These are phyloP conservation scores for Sparus aurata DNA, from an alignment of 2,797 vertebrate genomes.

Conservation along the genomic window DNA sequence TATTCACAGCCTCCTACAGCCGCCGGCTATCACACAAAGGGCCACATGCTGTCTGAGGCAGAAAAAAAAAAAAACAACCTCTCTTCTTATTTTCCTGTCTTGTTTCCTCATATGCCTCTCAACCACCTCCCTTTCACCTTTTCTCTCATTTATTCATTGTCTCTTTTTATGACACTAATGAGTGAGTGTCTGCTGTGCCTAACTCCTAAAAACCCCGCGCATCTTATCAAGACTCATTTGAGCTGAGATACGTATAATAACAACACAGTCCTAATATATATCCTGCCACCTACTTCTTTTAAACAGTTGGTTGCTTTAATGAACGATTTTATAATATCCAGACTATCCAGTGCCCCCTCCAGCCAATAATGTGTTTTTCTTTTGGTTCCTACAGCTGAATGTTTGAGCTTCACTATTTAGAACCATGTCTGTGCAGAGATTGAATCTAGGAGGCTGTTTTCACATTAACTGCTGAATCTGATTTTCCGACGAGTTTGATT, in stretches of 20 bases:
- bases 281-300: background rate
- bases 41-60: conserved; percentile 57
- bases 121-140: conserved; percentile 33
- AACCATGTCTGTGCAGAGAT: too few species aligned
- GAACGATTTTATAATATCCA: background rate
- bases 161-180: conserved; percentile 25
- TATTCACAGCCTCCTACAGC: conserved; percentile 74
- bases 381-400: too few species aligned
- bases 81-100: conserved; percentile 48
- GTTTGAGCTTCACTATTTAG: too few species aligned
- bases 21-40: conserved; percentile 67
- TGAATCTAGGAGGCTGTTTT: too few species aligned
- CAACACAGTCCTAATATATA: background rate
- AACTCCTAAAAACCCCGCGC: conserved; percentile 7
- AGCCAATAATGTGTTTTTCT: too few species aligned
- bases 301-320: background rate
- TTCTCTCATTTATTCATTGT: conserved; percentile 53
- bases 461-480: too few species aligned
- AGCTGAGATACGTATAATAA: conserved; percentile 4
- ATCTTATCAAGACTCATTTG: conserved; percentile 1
- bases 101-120: conserved; percentile 47
- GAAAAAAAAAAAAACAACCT: conserved; percentile 29
- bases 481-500: too few species aligned
- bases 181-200: conserved; percentile 9
- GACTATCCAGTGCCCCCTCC: background rate